Percentiles rank a stretch among this genome's conserved stretches.
Evolutionary conservation across 2,797 vertebrate genomes (phyloP).

Genomic region (Silurus aristotelis): DNA sequence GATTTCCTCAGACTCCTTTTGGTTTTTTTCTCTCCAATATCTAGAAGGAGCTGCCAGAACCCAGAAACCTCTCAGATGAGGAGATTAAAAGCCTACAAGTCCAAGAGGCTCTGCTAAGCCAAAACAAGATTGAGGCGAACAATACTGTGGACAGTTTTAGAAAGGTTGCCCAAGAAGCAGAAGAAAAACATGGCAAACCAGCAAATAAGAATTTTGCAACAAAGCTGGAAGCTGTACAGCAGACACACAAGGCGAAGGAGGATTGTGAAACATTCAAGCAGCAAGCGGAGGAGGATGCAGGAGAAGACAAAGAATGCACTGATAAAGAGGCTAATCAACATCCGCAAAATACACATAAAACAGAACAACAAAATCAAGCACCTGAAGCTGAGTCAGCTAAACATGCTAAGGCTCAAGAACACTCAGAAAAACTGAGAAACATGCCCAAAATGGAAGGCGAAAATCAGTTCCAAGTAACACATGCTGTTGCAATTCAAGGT

Average conservation of each 20-base stretch:
- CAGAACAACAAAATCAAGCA: conserved; percentile 81
- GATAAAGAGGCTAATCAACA: conserved; percentile 83
- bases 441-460: conserved; percentile 85
- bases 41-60: conserved; percentile 87
- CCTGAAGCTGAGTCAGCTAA: conserved; percentile 87
- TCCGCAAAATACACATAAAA: conserved; percentile 85
- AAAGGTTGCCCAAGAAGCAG: conserved; percentile 86
- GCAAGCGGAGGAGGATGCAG: conserved; percentile 90
- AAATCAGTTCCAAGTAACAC: too few species aligned
- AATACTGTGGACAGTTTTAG: conserved; percentile 85
- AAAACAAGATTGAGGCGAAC: conserved; percentile 88
- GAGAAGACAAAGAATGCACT: conserved; percentile 80
- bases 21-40: conserved; percentile 68
- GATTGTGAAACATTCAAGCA: conserved; percentile 85
- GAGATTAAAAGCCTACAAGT: conserved; percentile 87
- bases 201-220: conserved; percentile 88
- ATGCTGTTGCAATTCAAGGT: too few species aligned
- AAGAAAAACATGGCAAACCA: conserved; percentile 86
- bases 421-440: conserved; percentile 84
- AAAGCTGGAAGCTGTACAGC: conserved; percentile 84
- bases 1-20: not conserved
- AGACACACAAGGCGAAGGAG: conserved; percentile 86
- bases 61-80: conserved; percentile 84
- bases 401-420: conserved; percentile 74
- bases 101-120: conserved; percentile 83